Conservation (phyloP, 2,113 vertebrate genomes). For the Callorhinus ursinus region DNA sequence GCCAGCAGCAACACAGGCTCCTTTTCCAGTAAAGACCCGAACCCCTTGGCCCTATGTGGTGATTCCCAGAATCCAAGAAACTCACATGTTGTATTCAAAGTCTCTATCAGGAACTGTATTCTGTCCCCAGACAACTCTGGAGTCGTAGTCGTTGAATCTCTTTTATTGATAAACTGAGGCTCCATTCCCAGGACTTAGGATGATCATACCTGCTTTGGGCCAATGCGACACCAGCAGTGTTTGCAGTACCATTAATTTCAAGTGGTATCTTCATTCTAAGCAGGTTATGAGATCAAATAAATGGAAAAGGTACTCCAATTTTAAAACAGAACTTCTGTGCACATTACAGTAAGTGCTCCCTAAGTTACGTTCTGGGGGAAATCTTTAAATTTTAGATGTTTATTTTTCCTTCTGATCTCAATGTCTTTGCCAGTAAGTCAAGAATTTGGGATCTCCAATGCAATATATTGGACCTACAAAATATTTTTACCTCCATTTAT, state of each 20-base stretch:
- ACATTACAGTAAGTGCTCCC: not conserved
- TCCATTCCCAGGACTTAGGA: not conserved
- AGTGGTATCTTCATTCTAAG: not conserved
- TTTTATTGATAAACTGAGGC: not conserved
- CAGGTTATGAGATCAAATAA: not conserved
- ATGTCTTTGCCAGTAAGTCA: not conserved
- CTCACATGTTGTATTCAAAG: not conserved
- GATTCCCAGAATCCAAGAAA: not conserved
- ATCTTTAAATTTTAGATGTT: not conserved
- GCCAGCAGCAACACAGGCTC: not conserved
- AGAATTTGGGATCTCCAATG: not conserved
- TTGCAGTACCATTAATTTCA: not conserved
- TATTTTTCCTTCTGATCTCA: not conserved
- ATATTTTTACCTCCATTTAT: not conserved
- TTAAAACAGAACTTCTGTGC: not conserved
- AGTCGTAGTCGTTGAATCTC: not conserved
- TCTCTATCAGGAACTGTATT: not conserved
- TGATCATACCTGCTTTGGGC: not conserved
- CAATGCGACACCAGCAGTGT: not conserved
- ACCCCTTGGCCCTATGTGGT: not conserved
- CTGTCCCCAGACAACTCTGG: not conserved
- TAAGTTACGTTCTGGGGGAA: not conserved
- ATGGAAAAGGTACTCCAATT: not conserved
- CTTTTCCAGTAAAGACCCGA: not conserved
- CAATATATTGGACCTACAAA: too few species aligned